phyloP scores from a whole-genome alignment of 2,888 invertebrate genomes.

The Acleris laterana region DNA sequence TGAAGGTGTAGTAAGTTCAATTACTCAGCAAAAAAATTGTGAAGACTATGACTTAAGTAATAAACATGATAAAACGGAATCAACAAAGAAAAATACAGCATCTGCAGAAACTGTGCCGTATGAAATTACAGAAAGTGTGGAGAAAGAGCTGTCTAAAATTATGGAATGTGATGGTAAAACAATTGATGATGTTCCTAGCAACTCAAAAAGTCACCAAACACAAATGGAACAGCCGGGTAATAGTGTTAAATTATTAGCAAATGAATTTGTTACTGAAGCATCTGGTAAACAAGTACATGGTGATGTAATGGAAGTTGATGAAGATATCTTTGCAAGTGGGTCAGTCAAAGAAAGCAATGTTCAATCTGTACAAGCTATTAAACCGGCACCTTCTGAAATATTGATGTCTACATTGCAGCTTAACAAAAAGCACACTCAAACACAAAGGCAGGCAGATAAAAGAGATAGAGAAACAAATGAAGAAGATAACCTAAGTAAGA shows the following conservation, averaged over 20 bases:
- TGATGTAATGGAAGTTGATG: conserved; percentile 53
- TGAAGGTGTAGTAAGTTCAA: conserved; percentile 39
- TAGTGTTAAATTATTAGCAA: conserved; percentile 1
- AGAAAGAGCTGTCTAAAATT: conserved; percentile 66
- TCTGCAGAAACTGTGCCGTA: conserved; percentile 71
- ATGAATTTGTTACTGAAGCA: background rate
- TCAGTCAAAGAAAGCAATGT: conserved; percentile 61
- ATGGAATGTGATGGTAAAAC: conserved; percentile 30
- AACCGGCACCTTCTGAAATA: conserved; percentile 64
- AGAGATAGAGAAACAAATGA: conserved; percentile 53
- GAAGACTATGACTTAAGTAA: conserved; percentile 32
- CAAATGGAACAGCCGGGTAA: conserved; percentile 14
- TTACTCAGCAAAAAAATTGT: conserved; percentile 38
- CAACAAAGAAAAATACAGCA: conserved; percentile 68
- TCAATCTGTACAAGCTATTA: conserved; percentile 52
- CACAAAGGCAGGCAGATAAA: conserved; percentile 57
- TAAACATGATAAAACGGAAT: conserved; percentile 49
- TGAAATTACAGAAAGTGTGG: conserved; percentile 74
- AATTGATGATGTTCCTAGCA: conserved; percentile 12
- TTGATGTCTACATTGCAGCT: conserved; percentile 54
- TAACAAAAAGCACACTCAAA: conserved; percentile 49
- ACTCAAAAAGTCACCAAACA: conserved; percentile 16
- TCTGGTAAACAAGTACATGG: conserved; percentile 21
- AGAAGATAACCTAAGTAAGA: conserved; percentile 51
- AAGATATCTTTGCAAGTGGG: conserved; percentile 70